Base-by-base conservation (phyloP, 2,113 vertebrate species). In the Solea senegalensis region DNA sequence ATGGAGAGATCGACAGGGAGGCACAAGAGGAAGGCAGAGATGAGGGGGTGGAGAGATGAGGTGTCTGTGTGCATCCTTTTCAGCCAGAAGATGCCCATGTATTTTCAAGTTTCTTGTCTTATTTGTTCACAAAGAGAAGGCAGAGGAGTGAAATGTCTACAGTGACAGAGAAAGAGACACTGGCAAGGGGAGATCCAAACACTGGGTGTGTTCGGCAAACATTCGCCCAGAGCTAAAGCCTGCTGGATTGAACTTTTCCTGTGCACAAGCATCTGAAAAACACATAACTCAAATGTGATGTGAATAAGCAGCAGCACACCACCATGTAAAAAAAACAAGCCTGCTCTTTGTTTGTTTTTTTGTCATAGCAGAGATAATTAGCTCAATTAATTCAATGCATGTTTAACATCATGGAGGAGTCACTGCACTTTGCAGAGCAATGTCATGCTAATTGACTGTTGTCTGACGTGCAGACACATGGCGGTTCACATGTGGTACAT, bases 201-300 rank as follows among this genome's bases (percentile, higher is more conserved):
- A 76, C 57, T 80, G 55, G 58, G 77, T 70, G 76, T 72, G 79
- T 86, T 52, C 78, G 80, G 82, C 65, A 81, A 87, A 85, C 77
- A 72, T 78, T 76, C 61, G 76, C 85, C 78, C 52, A 62, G 14
- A 86, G 85, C 83, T 46, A 68, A 72, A 0, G 52, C 70, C 72
- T 76, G 72, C 79, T 63, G 60, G 64, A 81, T 63, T 81, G 64
- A 57, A 83, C 55, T 74, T 68, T 80, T 69, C 68, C 41, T 57
- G 41, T 13, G 39, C 15, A 14, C 0, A 43, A 7, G 10, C 28
- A 34, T 34, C 10, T 57, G 43, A 55, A n/a, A 62, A 51, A 60
- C n/a, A 13, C 56, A 44, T 57, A 2, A 57, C 62, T 51, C 13
- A 55, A 54, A 75, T 46, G 8, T 41, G 26, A 76, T 49, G 8